These are phyloP conservation scores for Montipora capitata DNA, from an alignment of 92 coral and sea anemone genomes.

Conservation along the genomic window DNA sequence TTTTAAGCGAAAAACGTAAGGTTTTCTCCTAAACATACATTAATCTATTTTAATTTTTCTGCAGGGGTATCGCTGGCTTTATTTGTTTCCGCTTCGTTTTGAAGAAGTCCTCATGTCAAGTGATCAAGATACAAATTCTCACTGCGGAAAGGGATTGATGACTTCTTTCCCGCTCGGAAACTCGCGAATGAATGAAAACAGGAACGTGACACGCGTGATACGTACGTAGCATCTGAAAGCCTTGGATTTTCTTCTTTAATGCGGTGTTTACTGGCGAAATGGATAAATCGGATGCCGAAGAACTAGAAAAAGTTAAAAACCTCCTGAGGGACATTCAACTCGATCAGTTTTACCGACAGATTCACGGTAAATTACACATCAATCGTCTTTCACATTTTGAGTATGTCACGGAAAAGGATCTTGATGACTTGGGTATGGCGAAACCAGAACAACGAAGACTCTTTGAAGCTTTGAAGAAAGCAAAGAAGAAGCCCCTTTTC, in stretches of 20 bases:
- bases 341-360: constrained; percentile 94
- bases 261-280: neutral
- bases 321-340: constrained; percentile 86
- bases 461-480: constrained; percentile 91
- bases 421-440: constrained; percentile 93
- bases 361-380: constrained; percentile 87
- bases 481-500: constrained; percentile 80
- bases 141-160: neutral
- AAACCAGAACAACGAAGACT: constrained; percentile 96
- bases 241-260: no score
- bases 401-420: constrained; percentile 91
- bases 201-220: neutral
- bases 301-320: constrained; percentile 79
- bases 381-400: constrained; percentile 90
- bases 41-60: no score
- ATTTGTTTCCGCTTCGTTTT: no score
- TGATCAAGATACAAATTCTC: constrained; percentile 17
- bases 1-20: no score
- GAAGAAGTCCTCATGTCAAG: no score
- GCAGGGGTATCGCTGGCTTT: no score
- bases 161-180: neutral
- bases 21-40: no score
- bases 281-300: constrained; percentile 62
- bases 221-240: no score
- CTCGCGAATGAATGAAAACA: neutral